These are phyloP conservation scores for Nylanderia fulva DNA, from an alignment of 1,140 invertebrate genomes.

Conservation along the genomic window DNA sequence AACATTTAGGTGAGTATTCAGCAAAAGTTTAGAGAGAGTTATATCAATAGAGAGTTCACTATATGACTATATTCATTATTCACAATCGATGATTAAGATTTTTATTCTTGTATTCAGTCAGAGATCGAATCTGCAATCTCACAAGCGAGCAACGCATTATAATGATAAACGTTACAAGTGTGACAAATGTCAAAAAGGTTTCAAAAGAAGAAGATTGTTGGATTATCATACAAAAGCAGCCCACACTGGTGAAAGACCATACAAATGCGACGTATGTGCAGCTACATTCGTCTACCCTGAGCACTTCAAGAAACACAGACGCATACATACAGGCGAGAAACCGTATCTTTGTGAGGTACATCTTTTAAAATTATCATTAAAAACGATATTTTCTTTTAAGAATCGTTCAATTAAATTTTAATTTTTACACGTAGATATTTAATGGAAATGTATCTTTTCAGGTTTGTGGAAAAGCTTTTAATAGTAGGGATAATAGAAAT, in stretches of 20 bases:
- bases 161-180: constrained; percentile 92
- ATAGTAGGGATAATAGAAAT: constrained; percentile 93
- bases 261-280: constrained; percentile 90
- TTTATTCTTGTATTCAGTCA: constrained; percentile 85
- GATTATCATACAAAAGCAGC: constrained; percentile 94
- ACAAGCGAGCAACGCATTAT: constrained; percentile 92
- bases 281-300: constrained; percentile 94
- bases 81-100: background rate
- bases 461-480: constrained; percentile 95
- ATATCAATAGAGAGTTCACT: background rate
- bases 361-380: constrained; percentile 33
- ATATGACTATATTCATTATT: background rate
- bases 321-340: constrained; percentile 93
- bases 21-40: background rate
- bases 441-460: constrained; percentile 72
- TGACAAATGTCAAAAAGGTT: constrained; percentile 89
- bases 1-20: constrained; percentile 86
- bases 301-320: constrained; percentile 93
- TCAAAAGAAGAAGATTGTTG: constrained; percentile 90
- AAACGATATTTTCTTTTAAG: background rate
- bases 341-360: constrained; percentile 91
- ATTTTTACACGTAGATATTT: background rate
- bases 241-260: constrained; percentile 92
- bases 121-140: constrained; percentile 92
- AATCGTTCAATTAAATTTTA: background rate